Conservation (phyloP, 2,113 vertebrate genomes). For the Oenanthe melanoleuca region DNA sequence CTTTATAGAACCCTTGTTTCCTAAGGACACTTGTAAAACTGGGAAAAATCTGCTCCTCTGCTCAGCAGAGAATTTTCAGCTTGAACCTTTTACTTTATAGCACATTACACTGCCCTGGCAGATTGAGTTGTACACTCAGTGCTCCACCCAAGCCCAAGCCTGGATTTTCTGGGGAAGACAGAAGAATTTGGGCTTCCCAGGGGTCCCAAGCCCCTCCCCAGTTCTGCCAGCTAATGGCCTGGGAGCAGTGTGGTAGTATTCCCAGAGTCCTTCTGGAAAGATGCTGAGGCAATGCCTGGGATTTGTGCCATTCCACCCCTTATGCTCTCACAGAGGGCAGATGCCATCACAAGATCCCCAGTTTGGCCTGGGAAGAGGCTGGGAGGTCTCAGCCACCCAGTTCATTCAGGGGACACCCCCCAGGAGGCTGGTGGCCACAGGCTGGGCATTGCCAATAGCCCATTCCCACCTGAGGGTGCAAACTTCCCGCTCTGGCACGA, state of each 20-base stretch:
- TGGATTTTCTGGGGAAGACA: background rate
- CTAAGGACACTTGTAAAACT: background rate
- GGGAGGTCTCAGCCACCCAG: background rate
- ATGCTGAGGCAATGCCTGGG: background rate
- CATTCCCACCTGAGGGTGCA: background rate
- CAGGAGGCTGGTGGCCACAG: background rate
- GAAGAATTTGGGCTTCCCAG: background rate
- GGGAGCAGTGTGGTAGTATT: background rate
- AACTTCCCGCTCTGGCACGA: background rate
- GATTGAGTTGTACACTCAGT: accelerated
- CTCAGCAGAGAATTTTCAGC: background rate
- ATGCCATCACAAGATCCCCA: background rate
- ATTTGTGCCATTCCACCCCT: background rate
- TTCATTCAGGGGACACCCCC: background rate
- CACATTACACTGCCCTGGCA: background rate
- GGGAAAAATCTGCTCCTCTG: background rate
- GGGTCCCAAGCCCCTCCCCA: background rate
- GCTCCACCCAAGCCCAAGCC: background rate
- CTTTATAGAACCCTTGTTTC: background rate
- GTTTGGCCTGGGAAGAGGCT: background rate
- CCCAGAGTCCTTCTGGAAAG: background rate
- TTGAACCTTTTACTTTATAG: background rate
- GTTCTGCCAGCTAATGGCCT: background rate
- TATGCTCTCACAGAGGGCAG: accelerated
- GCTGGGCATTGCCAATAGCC: background rate